Evolutionary conservation across 1,140 invertebrate species (phyloP), one percentile per base, ranked within the genome.

Genomic region (Pogonus chalceus): DNA sequence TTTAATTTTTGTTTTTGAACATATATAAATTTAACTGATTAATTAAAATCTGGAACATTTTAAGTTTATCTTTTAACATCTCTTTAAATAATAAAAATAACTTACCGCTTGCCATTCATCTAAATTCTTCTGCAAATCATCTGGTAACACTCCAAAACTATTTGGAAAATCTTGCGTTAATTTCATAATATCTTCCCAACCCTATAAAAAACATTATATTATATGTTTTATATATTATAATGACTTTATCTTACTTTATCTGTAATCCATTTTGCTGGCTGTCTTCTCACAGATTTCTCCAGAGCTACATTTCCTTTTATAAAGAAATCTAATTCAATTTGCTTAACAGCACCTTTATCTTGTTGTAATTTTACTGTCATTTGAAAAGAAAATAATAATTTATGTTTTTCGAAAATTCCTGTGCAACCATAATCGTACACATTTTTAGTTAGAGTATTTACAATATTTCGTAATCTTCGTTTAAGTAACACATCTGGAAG

Each of bases 371-470:
- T 90, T 1, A 83, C 80, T 47, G 88, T 83, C 65, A 94, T 92
- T 81, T 92, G 87, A 68, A 95, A 91, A 0, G 91, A 92, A 67
- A 85, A 93, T 12, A 95, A 70, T 24, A 95, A 67, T 66, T 95
- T 95, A 70, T 96, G 89, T 49, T 83, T 81, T 66, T 94, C 89
- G 65, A 94, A 94, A 55, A 95, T 89, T 48, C 88, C 81, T 31
- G 87, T 92, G 60, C 90, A 94, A 1, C 89, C 90, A 62, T 90
- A 94, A 62, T 88, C 83, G 61, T 94, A 94, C 1, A 94, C 81
- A 63, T 87, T 90, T 62, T 86, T 84, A 0, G 89, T 94, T 18
- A 94, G 68, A 46, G 81, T 88, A 20, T 82, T 79, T 53, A 92
- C 89, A 12, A 95, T 92, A 61, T 92, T 94, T 10, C 68, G 69